Percentiles rank a stretch among this genome's conserved stretches.
These are phyloP conservation scores for Apodemus agrarius DNA, from an alignment of 2,797 vertebrate species.

Conservation along the genomic window DNA sequence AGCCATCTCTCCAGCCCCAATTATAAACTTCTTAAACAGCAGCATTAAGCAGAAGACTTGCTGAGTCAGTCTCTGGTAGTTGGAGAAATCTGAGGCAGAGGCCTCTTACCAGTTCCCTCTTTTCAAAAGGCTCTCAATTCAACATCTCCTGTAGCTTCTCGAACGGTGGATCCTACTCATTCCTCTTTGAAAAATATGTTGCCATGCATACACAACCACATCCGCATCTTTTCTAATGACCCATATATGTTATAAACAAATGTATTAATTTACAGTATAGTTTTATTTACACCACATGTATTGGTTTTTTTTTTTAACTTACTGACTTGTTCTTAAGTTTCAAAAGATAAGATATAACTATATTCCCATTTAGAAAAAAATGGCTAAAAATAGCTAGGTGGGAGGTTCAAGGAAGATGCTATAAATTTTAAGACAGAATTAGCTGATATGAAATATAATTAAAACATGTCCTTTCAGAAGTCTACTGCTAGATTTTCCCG, in stretches of 20 bases:
- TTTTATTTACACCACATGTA: neutral
- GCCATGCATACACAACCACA: neutral
- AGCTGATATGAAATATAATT: neutral
- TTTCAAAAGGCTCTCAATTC: conserved; percentile 4
- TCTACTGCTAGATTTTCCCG: neutral
- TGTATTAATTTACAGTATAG: neutral
- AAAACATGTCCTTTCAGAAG: neutral
- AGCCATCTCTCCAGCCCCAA: neutral
- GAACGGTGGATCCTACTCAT: neutral
- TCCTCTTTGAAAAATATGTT: conserved; percentile 7
- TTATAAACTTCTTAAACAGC: neutral
- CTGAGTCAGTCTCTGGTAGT: neutral
- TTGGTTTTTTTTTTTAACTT: neutral
- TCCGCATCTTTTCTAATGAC: neutral
- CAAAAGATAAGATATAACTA: conserved; percentile 12
- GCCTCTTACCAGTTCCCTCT: conserved; percentile 12
- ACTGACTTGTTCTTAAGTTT: conserved; percentile 4
- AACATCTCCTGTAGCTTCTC: neutral
- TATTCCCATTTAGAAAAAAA: neutral
- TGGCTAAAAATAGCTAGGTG: neutral
- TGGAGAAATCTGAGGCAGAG: neutral
- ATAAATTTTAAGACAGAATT: conserved; percentile 18
- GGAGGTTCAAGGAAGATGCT: neutral
- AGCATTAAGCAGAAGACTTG: neutral
- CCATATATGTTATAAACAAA: neutral